Base-by-base conservation (phyloP, 1,140 invertebrate species). In the Solen grandis region DNA sequence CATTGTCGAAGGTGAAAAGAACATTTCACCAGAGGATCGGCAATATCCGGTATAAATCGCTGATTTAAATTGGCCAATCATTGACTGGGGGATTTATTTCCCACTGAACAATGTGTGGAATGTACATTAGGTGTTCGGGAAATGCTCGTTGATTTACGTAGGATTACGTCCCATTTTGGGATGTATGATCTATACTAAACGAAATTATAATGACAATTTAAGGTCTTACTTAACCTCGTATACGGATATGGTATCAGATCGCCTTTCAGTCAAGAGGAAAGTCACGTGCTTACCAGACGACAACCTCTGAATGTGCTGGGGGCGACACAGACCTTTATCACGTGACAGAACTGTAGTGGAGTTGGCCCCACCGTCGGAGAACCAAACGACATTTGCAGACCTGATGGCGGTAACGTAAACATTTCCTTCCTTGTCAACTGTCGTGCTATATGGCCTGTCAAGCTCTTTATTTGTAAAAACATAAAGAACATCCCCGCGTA, bases 401-500 rank as follows among this genome's bases (percentile, higher is more conserved):
- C 75, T 60, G 25, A 78, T 78, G 5, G 75, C 75, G 3, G 75
- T 78, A 25, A 78, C 63, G 33, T 57, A 69, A 14, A 78, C 65
- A 35, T 78, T 68, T 29, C 66, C 75, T 8, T 78, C 55, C 5
- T 10, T 3, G 36, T 78, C 75, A 0, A 69, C 54, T 8, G 75
- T 65, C 0, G 75, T 66, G 35, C 75, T 78, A 27, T 78, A 78
- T 1, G 75, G 75, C 19, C 75, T 31, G 29, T 78, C 75, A 10
- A 78, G 27, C 19, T 78, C 75, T 27, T 78, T 78, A 29, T 68
- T 38, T 2, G 75, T 69, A 22, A 68, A 78, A 14, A 78, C 75
- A 35, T 78, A 60, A 35, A 78, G 31, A 31, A 78, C 65, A 60
- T 78, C 75, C 4, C 75, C 75, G n/a, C 75, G 63, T 10, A 52